A percentile compares a stretch with the other conserved stretches of the same genome.
Evolutionary conservation across 2,797 vertebrate species (phyloP).

Genomic region (Micrastur ruficollis): DNA sequence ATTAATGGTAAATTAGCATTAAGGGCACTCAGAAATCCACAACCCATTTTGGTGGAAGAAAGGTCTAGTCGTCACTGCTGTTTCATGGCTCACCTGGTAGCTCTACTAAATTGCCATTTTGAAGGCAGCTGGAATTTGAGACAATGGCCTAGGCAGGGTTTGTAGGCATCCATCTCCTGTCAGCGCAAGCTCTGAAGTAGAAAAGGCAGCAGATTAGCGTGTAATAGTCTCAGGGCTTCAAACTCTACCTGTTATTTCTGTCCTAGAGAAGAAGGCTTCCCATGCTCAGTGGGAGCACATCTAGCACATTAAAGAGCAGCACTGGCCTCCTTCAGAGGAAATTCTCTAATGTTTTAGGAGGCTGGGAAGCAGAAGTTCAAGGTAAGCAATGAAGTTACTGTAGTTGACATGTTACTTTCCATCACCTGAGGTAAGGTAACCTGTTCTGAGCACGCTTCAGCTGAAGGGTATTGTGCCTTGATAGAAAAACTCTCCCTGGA

Average conservation of each 20-base stretch:
- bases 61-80: neutral
- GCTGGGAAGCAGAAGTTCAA: neutral
- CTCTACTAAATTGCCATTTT: neutral
- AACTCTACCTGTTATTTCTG: neutral
- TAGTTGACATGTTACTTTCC: neutral
- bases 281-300: neutral
- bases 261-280: neutral
- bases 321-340: neutral
- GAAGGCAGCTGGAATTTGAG: neutral
- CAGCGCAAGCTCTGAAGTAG: neutral
- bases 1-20: neutral
- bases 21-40: neutral
- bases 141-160: neutral
- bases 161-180: neutral
- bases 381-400: neutral
- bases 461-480: neutral
- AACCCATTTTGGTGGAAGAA: neutral
- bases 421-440: neutral
- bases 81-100: neutral
- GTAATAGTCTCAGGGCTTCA: neutral
- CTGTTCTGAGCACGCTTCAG: neutral
- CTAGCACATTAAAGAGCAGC: neutral
- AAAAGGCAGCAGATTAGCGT: neutral
- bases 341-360: neutral
- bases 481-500: neutral